Percentiles rank a stretch among this genome's conserved stretches.
phyloP scores from a whole-genome alignment of 2,797 vertebrate genomes.

The Diglossa cyanea region DNA sequence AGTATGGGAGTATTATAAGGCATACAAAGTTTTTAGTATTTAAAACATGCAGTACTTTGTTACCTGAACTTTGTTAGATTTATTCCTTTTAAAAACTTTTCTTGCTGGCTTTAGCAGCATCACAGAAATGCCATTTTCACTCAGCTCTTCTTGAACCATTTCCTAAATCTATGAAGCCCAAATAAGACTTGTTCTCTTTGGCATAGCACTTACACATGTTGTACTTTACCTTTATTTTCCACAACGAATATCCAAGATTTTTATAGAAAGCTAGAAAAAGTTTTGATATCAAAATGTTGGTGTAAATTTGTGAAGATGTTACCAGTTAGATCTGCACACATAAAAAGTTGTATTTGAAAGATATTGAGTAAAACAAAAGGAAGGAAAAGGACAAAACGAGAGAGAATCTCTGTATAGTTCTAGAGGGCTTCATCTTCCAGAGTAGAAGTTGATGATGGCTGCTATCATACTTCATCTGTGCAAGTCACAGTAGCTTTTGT shows the following conservation, averaged over 20 bases:
- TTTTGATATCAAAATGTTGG: neutral
- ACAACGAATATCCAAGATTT: neutral
- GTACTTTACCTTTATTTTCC: neutral
- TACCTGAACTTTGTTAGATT: neutral
- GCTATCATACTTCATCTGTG: neutral
- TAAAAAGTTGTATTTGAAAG: neutral
- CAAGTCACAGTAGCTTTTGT: neutral
- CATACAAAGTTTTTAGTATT: neutral
- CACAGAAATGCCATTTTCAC: conserved; percentile 16
- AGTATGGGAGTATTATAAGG: neutral
- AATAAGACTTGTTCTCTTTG: conserved; percentile 3
- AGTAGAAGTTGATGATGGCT: neutral
- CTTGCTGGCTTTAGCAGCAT: neutral
- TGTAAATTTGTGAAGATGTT: neutral
- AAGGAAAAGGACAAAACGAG: neutral
- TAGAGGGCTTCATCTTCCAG: neutral
- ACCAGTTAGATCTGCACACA: neutral
- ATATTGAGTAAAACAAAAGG: neutral
- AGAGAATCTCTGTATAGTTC: neutral
- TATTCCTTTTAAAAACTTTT: neutral
- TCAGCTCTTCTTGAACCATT: neutral
- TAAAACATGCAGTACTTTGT: neutral
- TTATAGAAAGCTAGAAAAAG: neutral
- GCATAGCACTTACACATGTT: neutral
- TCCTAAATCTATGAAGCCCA: neutral